A percentile compares a stretch with the other conserved stretches of the same genome.
phyloP scores from a whole-genome alignment of 2,888 invertebrate genomes.

The Meiosimyza decipiens region DNA sequence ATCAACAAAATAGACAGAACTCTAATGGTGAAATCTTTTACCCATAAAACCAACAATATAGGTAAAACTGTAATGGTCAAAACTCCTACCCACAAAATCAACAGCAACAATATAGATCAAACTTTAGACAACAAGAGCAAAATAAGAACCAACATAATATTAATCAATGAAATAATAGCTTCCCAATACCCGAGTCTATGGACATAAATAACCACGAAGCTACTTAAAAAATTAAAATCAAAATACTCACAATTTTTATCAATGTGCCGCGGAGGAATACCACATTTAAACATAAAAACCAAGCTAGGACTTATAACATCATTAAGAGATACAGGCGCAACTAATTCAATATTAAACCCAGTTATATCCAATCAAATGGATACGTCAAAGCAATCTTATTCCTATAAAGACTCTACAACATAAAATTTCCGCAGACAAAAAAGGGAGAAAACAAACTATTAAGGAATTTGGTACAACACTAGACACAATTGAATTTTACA shows the following conservation, averaged over 20 bases:
- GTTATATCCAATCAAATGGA: conserved; percentile 34
- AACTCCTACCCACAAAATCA: too few relatives aligned
- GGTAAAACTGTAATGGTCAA: too few relatives aligned
- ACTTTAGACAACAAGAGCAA: conserved; percentile 26
- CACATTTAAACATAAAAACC: conserved; percentile 39
- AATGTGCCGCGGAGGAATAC: conserved; percentile 40
- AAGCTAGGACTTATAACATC: conserved; percentile 34
- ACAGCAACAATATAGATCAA: too few relatives aligned
- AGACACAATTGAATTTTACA: conserved; percentile 30
- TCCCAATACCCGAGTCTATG: conserved; percentile 37
- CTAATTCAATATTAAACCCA: conserved; percentile 36
- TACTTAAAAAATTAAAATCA: not conserved
- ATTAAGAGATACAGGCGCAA: conserved; percentile 40
- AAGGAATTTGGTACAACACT: conserved; percentile 33
- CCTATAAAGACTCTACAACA: conserved; percentile 35
- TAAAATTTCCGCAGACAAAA: conserved; percentile 18
- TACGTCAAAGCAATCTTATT: not conserved
- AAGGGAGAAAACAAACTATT: conserved; percentile 29
- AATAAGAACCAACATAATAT: conserved; percentile 3
- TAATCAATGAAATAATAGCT: too few relatives aligned
- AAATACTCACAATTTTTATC: conserved; percentile 21
- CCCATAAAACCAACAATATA: conserved; percentile 40
- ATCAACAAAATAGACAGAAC: too few relatives aligned
- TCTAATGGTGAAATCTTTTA: not conserved
- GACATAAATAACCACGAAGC: conserved; percentile 34